A percentile compares a stretch with the other conserved stretches of the same genome.
Conservation (phyloP, 2,797 vertebrate genomes). For the Phalanger gymnotis region DNA sequence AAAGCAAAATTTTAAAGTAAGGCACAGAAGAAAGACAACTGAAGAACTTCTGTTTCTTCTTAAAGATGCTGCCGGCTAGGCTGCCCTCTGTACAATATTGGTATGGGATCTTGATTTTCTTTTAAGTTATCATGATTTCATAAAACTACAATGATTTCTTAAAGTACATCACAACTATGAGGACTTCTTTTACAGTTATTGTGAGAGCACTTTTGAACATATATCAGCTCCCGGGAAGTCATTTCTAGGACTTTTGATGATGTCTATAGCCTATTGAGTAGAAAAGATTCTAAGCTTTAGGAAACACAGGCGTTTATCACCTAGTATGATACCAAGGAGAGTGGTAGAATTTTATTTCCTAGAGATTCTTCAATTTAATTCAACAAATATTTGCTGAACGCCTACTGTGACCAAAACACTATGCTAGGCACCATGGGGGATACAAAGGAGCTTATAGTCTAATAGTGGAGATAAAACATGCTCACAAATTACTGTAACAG, state of each 20-base stretch:
- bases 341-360: neutral
- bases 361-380: neutral
- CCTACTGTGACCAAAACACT: neutral
- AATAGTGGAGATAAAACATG: neutral
- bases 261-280: neutral
- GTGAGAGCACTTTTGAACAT: neutral
- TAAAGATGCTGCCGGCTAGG: neutral
- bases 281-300: neutral
- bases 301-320: neutral
- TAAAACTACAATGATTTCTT: neutral
- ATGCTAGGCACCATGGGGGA: neutral
- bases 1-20: conserved; percentile 33
- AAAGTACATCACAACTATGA: neutral
- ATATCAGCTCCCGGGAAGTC: neutral
- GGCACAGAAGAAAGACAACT: conserved; percentile 35
- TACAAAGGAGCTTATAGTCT: neutral
- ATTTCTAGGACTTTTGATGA: neutral
- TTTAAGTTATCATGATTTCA: neutral
- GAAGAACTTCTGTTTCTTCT: neutral
- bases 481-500: neutral
- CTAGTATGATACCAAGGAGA: neutral
- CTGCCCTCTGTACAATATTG: neutral
- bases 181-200: neutral
- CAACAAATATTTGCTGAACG: neutral
- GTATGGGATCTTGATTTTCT: neutral